Evolutionary conservation across 2,113 vertebrate genomes (phyloP), one percentile per base, ranked within the genome.

Genomic region (Paraplagusia blochii): DNA sequence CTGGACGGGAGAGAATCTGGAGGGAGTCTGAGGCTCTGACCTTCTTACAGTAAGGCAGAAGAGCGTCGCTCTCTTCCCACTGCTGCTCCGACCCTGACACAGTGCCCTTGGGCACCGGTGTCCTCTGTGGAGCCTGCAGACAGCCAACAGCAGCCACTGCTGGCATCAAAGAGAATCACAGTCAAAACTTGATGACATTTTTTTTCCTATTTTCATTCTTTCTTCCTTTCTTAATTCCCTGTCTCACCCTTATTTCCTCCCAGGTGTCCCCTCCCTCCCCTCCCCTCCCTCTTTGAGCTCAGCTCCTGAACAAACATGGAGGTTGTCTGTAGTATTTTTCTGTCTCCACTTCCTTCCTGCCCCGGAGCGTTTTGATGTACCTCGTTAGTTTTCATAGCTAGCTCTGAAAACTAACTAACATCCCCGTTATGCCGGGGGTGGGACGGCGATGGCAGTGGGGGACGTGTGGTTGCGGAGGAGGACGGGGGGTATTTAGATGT

Each of bases 141-240:
- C 84, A 82, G 66, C 69, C 70, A 76, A 77, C 70, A 75, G 60
- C 62, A 80, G 80, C 82, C 68, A 79, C 72, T 65, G 79, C 87
- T 80, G 53, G 85, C 89, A 90, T 92, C 90, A 92, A 92, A 92
- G 90, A 87, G 22, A 86, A 74, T 66, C 69, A 84, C 72, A 62
- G 48, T 47, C 70, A 79, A 63, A 89, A 90, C 88, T 90, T 91
- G 88, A 92, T 92, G 82, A 90, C 90, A 91, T 82, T 92, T 91
- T 90, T 87, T 91, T 92, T 90, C 81, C 75, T 89, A 82, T 89
- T 90, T 87, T 80, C 80, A 82, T 86, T 63, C 72, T 77, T 83
- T 85, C 80, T 84, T 85, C 75, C 63, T 78, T 74, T 69, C 74
- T 53, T 70, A 62, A 84, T 76, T 79, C 74, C 75, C 86, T 82